Evolutionary conservation across 2,888 invertebrate genomes (phyloP).

Genomic region (Mallateleia sp.): DNA sequence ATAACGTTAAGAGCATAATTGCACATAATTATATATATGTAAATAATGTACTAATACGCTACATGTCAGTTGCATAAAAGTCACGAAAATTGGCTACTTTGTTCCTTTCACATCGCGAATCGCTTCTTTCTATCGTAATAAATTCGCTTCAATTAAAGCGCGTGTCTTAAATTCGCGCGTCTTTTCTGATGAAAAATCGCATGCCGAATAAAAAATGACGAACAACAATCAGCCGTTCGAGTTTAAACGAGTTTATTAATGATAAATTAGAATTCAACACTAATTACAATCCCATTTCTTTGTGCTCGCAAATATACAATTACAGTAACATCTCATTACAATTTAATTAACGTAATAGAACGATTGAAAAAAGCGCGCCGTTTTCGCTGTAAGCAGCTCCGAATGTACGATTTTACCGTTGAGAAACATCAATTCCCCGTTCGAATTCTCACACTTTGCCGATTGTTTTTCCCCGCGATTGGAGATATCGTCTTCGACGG

Average conservation of each 20-base stretch:
- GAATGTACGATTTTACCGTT: slow-evolving; percentile 33
- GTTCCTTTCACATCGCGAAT: slow-evolving; percentile 41
- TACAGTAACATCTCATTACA: slow-evolving; percentile 64
- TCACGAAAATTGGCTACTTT: slow-evolving; percentile 51
- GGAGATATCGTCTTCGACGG: slow-evolving; percentile 4
- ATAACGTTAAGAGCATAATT: slow-evolving; percentile 51
- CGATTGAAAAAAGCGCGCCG: slow-evolving; percentile 51
- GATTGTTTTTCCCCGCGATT: slow-evolving; percentile 18
- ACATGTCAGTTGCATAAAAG: slow-evolving; percentile 48
- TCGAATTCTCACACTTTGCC: slow-evolving; percentile 53
- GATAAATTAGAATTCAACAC: slow-evolving; percentile 57
- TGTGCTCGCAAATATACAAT: slow-evolving; percentile 58
- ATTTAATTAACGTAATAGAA: slow-evolving; percentile 62
- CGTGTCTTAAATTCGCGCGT: too few species aligned
- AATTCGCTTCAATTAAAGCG: background rate
- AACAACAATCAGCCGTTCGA: slow-evolving; percentile 31
- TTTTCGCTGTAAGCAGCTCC: slow-evolving; percentile 36
- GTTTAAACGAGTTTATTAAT: slow-evolving; percentile 59
- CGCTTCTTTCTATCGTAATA: background rate
- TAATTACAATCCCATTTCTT: slow-evolving; percentile 61
- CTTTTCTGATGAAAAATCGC: too few species aligned
- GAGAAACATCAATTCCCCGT: slow-evolving; percentile 31
- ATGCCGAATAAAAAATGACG: slow-evolving; percentile 15
- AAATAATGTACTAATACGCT: slow-evolving; percentile 46
- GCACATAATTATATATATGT: slow-evolving; percentile 63